Evolutionary conservation across 2,888 invertebrate species (phyloP).

Genomic region (Rhyacophila evoluta): DNA sequence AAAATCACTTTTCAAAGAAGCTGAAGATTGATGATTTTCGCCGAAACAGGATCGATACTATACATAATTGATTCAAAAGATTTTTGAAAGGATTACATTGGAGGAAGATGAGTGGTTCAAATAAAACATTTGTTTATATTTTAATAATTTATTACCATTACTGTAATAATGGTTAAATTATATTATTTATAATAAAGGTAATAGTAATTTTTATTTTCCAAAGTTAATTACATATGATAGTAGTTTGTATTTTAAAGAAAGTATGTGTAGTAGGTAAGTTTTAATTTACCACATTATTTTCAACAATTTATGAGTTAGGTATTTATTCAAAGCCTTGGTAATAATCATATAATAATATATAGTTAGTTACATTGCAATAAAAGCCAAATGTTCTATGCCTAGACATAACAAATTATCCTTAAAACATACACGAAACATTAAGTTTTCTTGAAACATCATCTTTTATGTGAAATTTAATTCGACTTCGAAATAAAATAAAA

Average conservation of each 20-base stretch:
- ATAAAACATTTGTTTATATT: conserved; percentile 47
- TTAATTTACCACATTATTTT: conserved; percentile 47
- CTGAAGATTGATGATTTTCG: too few species aligned
- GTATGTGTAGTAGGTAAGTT: conserved; percentile 54
- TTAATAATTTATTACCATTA: conserved; percentile 55
- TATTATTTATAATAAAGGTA: conserved; percentile 54
- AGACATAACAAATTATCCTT: not conserved
- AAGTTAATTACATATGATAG: conserved; percentile 52
- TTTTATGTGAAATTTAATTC: not conserved
- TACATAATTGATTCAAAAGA: too few species aligned
- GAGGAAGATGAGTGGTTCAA: too few species aligned
- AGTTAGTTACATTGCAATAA: conserved; percentile 35
- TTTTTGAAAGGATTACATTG: too few species aligned
- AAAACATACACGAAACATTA: not conserved
- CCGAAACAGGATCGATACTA: too few species aligned
- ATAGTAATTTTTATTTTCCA: conserved; percentile 52
- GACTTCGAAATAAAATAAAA: not conserved
- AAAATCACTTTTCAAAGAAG: too few species aligned
- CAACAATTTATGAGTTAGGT: conserved; percentile 37
- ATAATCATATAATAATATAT: conserved; percentile 23
- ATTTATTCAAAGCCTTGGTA: conserved; percentile 29
- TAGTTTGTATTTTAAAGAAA: conserved; percentile 49
- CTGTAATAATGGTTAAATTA: conserved; percentile 53
- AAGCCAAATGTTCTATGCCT: conserved; percentile 32
- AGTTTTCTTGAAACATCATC: not conserved